These are phyloP conservation scores for Griposia aprilina DNA, from an alignment of 2,888 invertebrate genomes.

Conservation along the genomic window DNA sequence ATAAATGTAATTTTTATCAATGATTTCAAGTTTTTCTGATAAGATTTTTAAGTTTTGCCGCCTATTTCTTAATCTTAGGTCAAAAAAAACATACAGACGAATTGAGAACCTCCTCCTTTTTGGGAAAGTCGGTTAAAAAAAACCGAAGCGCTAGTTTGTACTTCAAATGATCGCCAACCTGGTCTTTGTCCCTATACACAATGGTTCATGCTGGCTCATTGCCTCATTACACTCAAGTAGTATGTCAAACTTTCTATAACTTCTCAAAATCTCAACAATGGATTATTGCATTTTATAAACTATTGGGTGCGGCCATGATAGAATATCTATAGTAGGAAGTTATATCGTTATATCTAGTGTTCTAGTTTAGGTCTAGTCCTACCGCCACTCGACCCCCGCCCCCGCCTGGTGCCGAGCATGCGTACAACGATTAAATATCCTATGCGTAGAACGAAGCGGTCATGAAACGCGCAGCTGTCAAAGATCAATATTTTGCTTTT, in stretches of 20 bases:
- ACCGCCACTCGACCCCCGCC: not conserved
- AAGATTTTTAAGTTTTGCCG: conserved; percentile 13
- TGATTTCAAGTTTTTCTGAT: not conserved
- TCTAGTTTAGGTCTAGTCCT: conserved; percentile 20
- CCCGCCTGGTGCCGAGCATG: conserved; percentile 32
- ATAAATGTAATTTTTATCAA: not conserved
- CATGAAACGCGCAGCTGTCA: conserved; percentile 49
- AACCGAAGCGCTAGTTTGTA: no score
- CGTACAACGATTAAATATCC: conserved; percentile 46
- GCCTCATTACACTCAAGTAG: not conserved
- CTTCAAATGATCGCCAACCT: not conserved
- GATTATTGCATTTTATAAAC: not conserved
- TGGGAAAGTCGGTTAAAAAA: no score
- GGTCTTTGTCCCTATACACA: conserved; percentile 5
- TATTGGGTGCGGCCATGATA: not conserved
- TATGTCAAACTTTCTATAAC: not conserved
- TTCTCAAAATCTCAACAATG: not conserved
- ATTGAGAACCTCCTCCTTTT: no score
- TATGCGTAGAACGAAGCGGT: conserved; percentile 58
- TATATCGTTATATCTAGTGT: not conserved
- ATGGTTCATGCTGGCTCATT: conserved; percentile 39
- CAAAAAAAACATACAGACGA: no score
- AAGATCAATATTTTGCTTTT: conserved; percentile 48
- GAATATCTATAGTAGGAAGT: not conserved
- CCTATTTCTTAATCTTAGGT: conserved; percentile 14